phyloP scores from a whole-genome alignment of 1,140 invertebrate species.

The Chrysoperla carnea region DNA sequence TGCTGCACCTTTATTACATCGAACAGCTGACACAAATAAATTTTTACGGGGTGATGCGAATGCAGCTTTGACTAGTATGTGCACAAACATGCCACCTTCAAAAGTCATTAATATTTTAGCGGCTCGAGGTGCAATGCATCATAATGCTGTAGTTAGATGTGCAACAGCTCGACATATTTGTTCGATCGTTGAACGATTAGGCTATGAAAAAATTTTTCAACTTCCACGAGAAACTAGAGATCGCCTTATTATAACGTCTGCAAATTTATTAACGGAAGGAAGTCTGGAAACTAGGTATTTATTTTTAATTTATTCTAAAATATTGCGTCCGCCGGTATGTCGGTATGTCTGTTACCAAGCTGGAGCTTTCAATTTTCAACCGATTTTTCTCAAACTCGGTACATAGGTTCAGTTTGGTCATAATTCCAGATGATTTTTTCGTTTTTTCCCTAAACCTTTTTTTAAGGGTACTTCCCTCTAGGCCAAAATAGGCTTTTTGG shows the following conservation, averaged over 20 bases:
- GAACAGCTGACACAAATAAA: constrained; percentile 82
- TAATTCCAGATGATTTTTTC: neutral
- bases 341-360: neutral
- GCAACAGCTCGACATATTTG: constrained; percentile 62
- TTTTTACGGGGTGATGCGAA: constrained; percentile 80
- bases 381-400: neutral
- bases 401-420: neutral
- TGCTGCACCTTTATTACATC: constrained; percentile 56
- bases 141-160: constrained; percentile 68
- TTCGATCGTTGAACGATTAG: constrained; percentile 47
- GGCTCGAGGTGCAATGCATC: constrained; percentile 47
- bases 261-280: constrained; percentile 70
- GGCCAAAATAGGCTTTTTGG: no score
- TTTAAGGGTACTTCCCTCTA: no score
- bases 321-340: neutral
- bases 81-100: constrained; percentile 42
- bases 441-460: no score
- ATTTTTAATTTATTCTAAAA: neutral
- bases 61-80: constrained; percentile 60
- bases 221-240: constrained; percentile 62
- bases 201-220: constrained; percentile 51
- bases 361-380: neutral
- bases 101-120: constrained; percentile 32
- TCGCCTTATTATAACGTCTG: constrained; percentile 57
- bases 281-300: constrained; percentile 63